Evolutionary conservation across 2,888 invertebrate species (phyloP).

Genomic region (Liopterus haemorrhoidalis): DNA sequence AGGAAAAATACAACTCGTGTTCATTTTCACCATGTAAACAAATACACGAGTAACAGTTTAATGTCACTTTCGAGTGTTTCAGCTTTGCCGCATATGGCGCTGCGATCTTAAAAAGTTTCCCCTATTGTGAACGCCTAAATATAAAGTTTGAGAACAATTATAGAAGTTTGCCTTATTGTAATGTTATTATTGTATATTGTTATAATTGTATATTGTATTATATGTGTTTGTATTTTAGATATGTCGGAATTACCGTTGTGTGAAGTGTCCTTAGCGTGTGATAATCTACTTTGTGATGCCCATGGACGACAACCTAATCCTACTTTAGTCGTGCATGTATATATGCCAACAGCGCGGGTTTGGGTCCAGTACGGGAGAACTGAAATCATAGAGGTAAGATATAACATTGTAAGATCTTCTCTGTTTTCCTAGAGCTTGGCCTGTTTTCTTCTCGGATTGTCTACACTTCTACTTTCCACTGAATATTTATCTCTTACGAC

Average conservation of each 20-base stretch:
- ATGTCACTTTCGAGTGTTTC: too few species aligned
- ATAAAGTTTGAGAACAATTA: background rate
- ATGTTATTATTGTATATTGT: constrained; percentile 9
- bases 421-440: background rate
- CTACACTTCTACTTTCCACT: too few species aligned
- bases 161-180: background rate
- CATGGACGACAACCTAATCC: constrained; percentile 83
- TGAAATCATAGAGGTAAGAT: constrained; percentile 75
- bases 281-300: constrained; percentile 81
- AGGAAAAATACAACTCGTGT: too few species aligned
- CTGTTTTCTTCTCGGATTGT: constrained; percentile 3
- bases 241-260: constrained; percentile 78
- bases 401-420: too few species aligned
- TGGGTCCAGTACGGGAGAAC: constrained; percentile 85
- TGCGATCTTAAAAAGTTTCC: too few species aligned
- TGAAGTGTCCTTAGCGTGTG: constrained; percentile 82
- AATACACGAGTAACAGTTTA: too few species aligned
- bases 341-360: constrained; percentile 52
- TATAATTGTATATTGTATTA: too few species aligned
- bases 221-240: too few species aligned
- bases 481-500: too few species aligned
- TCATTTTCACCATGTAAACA: too few species aligned
- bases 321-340: constrained; percentile 68
- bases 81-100: too few species aligned
- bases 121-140: too few species aligned